These are phyloP conservation scores for Kryptopterus vitreolus DNA, from an alignment of 2,797 vertebrate genomes.

Conservation along the genomic window DNA sequence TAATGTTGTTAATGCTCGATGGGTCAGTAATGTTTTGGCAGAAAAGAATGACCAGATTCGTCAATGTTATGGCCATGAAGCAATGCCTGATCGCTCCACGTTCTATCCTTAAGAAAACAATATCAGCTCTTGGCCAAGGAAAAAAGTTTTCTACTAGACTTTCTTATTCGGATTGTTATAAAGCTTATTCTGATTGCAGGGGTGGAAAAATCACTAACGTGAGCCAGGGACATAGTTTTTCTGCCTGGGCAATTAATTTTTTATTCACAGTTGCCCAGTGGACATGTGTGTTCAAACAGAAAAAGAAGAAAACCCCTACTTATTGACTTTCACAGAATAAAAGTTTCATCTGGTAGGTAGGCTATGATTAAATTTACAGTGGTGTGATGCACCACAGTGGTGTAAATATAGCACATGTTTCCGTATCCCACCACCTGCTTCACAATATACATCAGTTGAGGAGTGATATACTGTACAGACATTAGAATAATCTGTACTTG, in stretches of 20 bases:
- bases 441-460: background rate
- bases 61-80: no score
- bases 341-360: background rate
- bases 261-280: background rate
- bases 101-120: background rate
- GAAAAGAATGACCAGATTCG: no score
- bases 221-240: background rate
- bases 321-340: background rate
- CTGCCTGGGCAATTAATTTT: background rate
- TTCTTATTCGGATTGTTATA: background rate
- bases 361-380: background rate
- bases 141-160: background rate
- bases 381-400: background rate
- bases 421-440: background rate
- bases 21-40: no score
- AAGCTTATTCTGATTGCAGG: background rate
- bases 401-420: background rate
- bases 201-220: background rate
- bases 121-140: background rate
- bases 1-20: no score
- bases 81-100: no score
- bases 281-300: constrained; percentile 4
- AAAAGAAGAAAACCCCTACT: background rate
- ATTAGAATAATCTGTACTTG: background rate
- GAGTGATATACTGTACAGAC: background rate